Conservation (phyloP, 2,888 invertebrate species). For the Fabriciana adippe region DNA sequence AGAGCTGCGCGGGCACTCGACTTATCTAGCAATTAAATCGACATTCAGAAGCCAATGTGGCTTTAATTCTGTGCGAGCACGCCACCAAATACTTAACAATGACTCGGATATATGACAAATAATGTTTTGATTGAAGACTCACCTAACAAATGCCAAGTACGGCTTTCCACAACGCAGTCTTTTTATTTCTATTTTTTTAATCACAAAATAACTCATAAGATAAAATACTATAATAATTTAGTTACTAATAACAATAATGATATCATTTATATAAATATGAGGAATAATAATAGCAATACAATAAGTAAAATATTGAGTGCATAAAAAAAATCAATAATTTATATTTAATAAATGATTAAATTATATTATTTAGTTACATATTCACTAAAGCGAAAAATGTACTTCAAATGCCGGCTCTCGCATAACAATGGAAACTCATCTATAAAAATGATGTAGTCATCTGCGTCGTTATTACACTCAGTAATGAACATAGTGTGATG, state of each 20-base stretch:
- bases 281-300: no score
- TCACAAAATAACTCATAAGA: neutral
- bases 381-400: neutral
- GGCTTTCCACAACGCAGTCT: conserved; percentile 24
- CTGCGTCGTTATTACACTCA: conserved; percentile 69
- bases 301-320: no score
- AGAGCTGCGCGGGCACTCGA: conserved; percentile 68
- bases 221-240: no score
- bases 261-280: no score
- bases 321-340: no score
- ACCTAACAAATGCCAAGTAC: conserved; percentile 43
- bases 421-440: conserved; percentile 63
- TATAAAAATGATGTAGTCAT: conserved; percentile 74
- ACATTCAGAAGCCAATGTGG: conserved; percentile 79
- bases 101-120: conserved; percentile 79
- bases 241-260: no score
- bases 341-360: no score
- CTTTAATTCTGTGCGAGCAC: conserved; percentile 69
- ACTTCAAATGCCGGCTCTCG: conserved; percentile 44
- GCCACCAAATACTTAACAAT: conserved; percentile 74
- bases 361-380: neutral
- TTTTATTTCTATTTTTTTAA: neutral
- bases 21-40: conserved; percentile 82
- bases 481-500: conserved; percentile 76
- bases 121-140: conserved; percentile 76